A percentile compares a stretch with the other conserved stretches of the same genome.
phyloP scores from a whole-genome alignment of 2,113 vertebrate species.

The Ariopsis seemanni region DNA sequence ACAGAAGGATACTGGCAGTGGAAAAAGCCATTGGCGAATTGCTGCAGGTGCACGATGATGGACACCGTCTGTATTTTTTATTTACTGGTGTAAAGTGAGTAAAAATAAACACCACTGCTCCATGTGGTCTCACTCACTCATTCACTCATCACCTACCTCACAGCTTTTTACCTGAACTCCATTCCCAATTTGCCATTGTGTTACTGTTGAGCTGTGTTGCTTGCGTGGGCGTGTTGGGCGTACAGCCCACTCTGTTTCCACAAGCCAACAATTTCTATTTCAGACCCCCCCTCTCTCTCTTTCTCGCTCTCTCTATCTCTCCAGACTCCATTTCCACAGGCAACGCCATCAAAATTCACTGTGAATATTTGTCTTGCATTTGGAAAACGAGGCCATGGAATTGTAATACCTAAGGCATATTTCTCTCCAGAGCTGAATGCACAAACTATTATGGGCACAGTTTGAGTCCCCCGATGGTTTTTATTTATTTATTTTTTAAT shows the following conservation, averaged over 20 bases:
- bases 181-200: conserved; percentile 3
- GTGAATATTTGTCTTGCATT: conserved; percentile 35
- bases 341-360: conserved; percentile 13
- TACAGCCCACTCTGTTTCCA: conserved; percentile 45
- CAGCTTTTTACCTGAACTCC: conserved; percentile 6
- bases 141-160: not conserved
- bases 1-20: not conserved
- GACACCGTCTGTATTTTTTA: conserved; percentile 19
- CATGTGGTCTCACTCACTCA: conserved; percentile 6
- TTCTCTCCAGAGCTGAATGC: not conserved
- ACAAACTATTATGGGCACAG: not conserved
- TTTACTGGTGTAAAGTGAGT: not conserved
- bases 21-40: not conserved
- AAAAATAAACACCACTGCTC: conserved; percentile 6
- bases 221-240: conserved; percentile 45
- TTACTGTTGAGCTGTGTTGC: conserved; percentile 21
- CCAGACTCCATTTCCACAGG: not conserved
- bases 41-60: conserved; percentile 2
- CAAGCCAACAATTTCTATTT: conserved; percentile 26
- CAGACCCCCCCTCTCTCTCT: conserved; percentile 19
- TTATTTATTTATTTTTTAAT: not conserved
- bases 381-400: conserved; percentile 5
- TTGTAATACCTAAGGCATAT: not conserved
- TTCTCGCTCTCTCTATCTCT: not conserved
- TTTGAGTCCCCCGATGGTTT: not conserved